phyloP scores from a whole-genome alignment of 2,888 invertebrate species.

The Asteroscopus sphinx region DNA sequence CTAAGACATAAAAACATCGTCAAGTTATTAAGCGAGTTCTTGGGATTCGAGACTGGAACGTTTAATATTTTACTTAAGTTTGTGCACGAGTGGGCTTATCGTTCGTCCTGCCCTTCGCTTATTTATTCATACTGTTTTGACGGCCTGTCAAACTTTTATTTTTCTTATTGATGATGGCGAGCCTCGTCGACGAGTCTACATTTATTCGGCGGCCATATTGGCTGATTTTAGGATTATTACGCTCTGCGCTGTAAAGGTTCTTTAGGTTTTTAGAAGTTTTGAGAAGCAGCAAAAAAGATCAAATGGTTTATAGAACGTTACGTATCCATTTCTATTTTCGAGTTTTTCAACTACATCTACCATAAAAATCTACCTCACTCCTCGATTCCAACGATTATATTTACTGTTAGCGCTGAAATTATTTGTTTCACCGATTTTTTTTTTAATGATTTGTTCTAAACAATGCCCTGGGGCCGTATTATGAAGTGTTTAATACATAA shows the following conservation, averaged over 20 bases:
- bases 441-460: too few species aligned
- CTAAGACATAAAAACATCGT: slow-evolving; percentile 42
- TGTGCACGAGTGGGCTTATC: slow-evolving; percentile 58
- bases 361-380: too few species aligned
- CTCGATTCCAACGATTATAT: too few species aligned
- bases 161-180: slow-evolving; percentile 60
- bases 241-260: not conserved
- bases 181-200: slow-evolving; percentile 21
- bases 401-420: too few species aligned
- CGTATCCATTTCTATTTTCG: too few species aligned
- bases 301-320: too few species aligned
- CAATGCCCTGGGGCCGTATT: too few species aligned
- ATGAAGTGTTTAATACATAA: too few species aligned
- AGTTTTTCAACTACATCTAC: too few species aligned
- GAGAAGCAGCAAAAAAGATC: not conserved
- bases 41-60: slow-evolving; percentile 56
- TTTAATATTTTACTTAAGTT: slow-evolving; percentile 74
- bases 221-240: slow-evolving; percentile 14
- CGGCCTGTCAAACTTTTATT: slow-evolving; percentile 72
- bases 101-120: slow-evolving; percentile 51
- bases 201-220: slow-evolving; percentile 33
- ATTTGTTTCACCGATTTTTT: too few species aligned
- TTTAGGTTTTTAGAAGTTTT: slow-evolving; percentile 18
- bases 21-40: slow-evolving; percentile 63
- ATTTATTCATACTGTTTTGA: slow-evolving; percentile 79